A percentile compares a stretch with the other conserved stretches of the same genome.
These are phyloP conservation scores for Heteronetta atricapilla DNA, from an alignment of 2,113 vertebrate genomes.

Conservation along the genomic window DNA sequence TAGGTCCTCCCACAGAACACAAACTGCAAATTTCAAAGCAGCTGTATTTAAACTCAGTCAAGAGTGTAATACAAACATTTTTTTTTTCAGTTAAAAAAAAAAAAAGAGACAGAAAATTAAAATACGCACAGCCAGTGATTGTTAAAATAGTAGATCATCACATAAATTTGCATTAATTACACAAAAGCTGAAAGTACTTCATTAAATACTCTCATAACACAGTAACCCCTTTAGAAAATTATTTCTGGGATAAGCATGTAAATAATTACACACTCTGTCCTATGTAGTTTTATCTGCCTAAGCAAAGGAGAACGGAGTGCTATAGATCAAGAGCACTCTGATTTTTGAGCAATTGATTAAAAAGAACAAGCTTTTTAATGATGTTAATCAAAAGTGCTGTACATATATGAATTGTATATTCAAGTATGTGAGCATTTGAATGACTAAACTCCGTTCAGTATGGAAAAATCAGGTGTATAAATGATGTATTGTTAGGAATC, in stretches of 20 bases:
- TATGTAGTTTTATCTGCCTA: constrained; percentile 39
- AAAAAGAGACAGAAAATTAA: constrained; percentile 14
- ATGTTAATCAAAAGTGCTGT: constrained; percentile 35
- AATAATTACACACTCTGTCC: constrained; percentile 59
- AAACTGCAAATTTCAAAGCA: constrained; percentile 51
- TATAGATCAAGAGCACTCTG: constrained; percentile 28
- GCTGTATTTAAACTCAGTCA: constrained; percentile 42
- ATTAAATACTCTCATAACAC: constrained; percentile 52
- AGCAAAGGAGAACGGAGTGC: background rate
- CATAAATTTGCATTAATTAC: constrained; percentile 63
- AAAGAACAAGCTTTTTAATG: constrained; percentile 61
- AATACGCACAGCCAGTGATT: constrained; percentile 30
- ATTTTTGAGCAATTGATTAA: constrained; percentile 50
- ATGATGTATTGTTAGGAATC: constrained; percentile 36
- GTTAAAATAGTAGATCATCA: constrained; percentile 63
- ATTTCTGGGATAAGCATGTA: constrained; percentile 58
- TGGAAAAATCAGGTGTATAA: constrained; percentile 42
- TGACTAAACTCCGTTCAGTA: background rate
- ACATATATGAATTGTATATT: constrained; percentile 35
- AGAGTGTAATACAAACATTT: constrained; percentile 30
- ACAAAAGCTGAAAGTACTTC: constrained; percentile 63
- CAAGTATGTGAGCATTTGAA: constrained; percentile 11
- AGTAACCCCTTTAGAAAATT: constrained; percentile 58
- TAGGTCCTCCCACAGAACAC: background rate
- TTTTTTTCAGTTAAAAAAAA: constrained; percentile 19